Evolutionary conservation across 2,113 vertebrate species (phyloP).

Genomic region (Aegotheles bennettii): DNA sequence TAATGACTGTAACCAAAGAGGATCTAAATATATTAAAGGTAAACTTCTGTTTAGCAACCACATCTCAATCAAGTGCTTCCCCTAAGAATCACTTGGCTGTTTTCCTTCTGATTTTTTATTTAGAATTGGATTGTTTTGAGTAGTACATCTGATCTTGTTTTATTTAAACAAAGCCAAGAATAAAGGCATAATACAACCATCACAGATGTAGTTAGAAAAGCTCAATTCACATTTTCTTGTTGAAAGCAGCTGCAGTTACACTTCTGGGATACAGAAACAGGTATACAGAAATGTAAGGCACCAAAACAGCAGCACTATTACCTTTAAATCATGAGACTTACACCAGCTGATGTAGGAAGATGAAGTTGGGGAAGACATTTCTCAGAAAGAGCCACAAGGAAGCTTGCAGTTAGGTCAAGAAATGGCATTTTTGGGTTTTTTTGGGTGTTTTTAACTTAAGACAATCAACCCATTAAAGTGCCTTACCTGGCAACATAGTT

Average conservation of each 20-base stretch:
- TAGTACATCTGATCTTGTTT: background rate
- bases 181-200: background rate
- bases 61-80: background rate
- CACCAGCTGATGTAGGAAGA: rapidly evolving
- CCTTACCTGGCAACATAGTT: background rate
- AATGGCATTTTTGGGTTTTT: background rate
- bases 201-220: background rate
- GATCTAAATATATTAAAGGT: background rate
- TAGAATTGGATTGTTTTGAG: background rate
- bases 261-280: background rate
- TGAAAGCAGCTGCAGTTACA: background rate
- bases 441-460: background rate
- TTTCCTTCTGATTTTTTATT: background rate
- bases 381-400: background rate
- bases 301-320: background rate
- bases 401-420: background rate
- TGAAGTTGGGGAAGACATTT: background rate
- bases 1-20: background rate
- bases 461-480: background rate
- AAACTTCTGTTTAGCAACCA: background rate
- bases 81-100: background rate
- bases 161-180: background rate
- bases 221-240: background rate
- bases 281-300: background rate
- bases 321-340: background rate